phyloP scores from a whole-genome alignment of 92 coral and sea anemone genomes.

The Isaurus tuberculatus region DNA sequence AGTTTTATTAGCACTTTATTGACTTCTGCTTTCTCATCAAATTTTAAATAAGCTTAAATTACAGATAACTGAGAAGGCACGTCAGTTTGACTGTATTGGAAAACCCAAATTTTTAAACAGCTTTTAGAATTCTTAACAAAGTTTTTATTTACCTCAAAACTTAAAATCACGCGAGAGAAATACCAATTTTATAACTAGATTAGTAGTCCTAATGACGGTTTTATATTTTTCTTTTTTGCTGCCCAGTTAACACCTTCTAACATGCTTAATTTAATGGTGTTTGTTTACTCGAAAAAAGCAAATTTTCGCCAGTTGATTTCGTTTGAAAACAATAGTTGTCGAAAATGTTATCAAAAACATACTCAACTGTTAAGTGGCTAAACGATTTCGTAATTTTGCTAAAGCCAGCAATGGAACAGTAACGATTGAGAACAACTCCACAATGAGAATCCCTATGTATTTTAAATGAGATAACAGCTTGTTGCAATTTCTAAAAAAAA shows the following conservation, averaged over 20 bases:
- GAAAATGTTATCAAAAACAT: not conserved
- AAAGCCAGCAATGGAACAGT: not conserved
- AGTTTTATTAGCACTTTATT: not conserved
- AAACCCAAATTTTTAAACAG: not conserved
- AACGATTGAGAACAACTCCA: not conserved
- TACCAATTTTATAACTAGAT: not conserved
- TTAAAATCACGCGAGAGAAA: not conserved
- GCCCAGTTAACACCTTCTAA: not conserved
- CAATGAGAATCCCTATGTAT: not conserved
- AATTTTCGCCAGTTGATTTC: not conserved
- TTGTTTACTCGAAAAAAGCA: not conserved
- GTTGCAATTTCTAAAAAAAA: not conserved
- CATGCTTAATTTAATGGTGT: slow-evolving; percentile 4
- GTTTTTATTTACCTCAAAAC: not conserved
- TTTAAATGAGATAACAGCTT: slow-evolving; percentile 17
- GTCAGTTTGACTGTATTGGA: not conserved
- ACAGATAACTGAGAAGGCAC: not conserved
- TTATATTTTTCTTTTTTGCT: not conserved
- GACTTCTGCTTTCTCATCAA: not conserved
- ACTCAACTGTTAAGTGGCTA: not conserved
- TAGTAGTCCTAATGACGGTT: not conserved
- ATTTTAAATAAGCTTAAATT: not conserved
- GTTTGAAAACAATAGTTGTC: not conserved
- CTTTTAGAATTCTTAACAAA: not conserved
- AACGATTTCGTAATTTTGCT: slow-evolving; percentile 8